Conservation (phyloP, 2,113 vertebrate species). For the Anguilla rostrata region DNA sequence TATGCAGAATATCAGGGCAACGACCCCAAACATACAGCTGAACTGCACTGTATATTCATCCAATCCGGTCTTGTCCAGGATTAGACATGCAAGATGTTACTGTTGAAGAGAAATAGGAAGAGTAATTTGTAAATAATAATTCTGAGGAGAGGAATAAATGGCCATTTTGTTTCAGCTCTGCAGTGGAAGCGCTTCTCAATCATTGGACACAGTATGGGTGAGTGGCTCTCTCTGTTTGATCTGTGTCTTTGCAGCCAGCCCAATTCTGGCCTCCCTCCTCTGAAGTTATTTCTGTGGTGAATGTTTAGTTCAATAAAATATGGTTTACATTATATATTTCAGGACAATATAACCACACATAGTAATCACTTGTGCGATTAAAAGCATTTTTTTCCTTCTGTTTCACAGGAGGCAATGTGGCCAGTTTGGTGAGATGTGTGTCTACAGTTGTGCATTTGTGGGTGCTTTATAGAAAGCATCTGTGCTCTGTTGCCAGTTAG, state of each 20-base stretch:
- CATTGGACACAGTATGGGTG: conserved; percentile 91
- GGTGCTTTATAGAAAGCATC: not conserved
- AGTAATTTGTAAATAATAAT: not conserved
- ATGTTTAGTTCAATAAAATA: not conserved
- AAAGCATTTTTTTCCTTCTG: conserved; percentile 27
- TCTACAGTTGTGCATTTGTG: not conserved
- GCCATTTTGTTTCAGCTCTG: conserved; percentile 72
- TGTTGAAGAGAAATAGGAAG: not conserved
- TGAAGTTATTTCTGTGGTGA: not conserved
- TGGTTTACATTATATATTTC: too few relatives aligned
- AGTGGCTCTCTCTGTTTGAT: conserved; percentile 50
- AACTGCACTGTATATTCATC: not conserved
- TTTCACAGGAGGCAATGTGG: conserved; percentile 76
- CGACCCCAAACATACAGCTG: too few relatives aligned
- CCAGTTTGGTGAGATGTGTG: conserved; percentile 69
- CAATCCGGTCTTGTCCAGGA: not conserved
- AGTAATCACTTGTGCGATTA: too few relatives aligned
- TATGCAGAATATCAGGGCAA: too few relatives aligned
- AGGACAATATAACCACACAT: too few relatives aligned
- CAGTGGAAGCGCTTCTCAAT: conserved; percentile 83
- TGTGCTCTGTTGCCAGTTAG: too few relatives aligned
- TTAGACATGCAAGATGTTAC: not conserved
- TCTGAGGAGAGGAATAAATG: not conserved
- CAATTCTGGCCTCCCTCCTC: not conserved
- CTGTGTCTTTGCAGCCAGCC: not conserved